phyloP scores from a whole-genome alignment of 2,797 vertebrate species.

The Lerista edwardsae region DNA sequence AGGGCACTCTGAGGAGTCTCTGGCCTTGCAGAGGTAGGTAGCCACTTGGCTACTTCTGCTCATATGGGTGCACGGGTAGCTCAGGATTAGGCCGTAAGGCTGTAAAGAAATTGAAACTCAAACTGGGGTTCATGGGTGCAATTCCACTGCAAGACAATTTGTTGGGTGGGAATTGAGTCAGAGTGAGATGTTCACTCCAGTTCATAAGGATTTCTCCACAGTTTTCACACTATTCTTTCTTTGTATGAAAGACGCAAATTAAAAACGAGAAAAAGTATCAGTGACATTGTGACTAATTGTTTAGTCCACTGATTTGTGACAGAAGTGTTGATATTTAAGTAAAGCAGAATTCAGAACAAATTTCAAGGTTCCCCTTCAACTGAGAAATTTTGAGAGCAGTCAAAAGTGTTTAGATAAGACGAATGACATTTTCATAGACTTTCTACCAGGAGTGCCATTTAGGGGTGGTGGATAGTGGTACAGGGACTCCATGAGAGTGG shows the following conservation, averaged over 20 bases:
- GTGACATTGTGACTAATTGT: background rate
- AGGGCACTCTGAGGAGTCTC: too few species aligned
- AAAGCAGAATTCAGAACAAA: background rate
- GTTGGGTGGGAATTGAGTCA: background rate
- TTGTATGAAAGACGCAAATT: background rate
- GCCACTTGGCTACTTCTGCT: too few species aligned
- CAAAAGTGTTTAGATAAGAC: background rate
- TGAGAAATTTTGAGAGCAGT: background rate
- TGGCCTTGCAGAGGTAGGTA: too few species aligned
- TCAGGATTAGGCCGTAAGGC: too few species aligned
- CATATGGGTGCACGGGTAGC: too few species aligned
- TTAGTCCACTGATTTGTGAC: background rate
- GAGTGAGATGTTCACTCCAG: too few species aligned
- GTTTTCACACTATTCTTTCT: background rate
- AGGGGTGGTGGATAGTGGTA: background rate
- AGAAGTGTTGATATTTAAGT: background rate
- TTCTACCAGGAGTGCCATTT: background rate
- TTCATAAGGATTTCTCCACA: background rate
- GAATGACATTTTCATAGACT: background rate
- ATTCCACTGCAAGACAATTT: background rate
- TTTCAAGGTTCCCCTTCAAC: background rate
- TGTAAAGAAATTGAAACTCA: constrained; percentile 14
- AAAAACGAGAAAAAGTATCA: background rate
- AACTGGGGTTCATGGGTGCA: background rate
- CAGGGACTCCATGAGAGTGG: too few species aligned